A percentile compares a stretch with the other conserved stretches of the same genome.
These are phyloP conservation scores for Aphelenchoides fujianensis DNA, from an alignment of 1,140 invertebrate species.

Conservation along the genomic window DNA sequence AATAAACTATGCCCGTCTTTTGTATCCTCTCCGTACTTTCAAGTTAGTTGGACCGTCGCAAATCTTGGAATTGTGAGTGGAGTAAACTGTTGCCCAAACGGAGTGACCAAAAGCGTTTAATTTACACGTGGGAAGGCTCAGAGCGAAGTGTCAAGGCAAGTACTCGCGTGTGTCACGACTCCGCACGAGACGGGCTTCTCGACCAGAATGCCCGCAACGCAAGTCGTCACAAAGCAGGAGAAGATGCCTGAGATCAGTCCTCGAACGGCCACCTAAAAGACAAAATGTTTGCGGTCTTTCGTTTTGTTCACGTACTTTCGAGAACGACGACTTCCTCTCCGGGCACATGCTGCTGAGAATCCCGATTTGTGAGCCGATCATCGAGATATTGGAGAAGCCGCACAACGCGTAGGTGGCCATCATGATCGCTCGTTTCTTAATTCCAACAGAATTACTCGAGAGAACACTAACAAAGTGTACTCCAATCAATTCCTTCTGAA, in stretches of 20 bases:
- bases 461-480: no score
- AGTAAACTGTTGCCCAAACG: no score
- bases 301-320: slow-evolving; percentile 44
- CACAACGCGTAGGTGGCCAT: slow-evolving; percentile 89
- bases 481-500: slow-evolving; percentile 1
- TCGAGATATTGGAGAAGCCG: slow-evolving; percentile 86
- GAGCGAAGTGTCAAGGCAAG: background rate
- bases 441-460: no score
- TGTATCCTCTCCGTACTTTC: no score
- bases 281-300: slow-evolving; percentile 13
- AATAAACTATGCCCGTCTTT: no score
- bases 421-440: slow-evolving; percentile 70
- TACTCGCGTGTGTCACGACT: background rate
- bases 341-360: slow-evolving; percentile 45
- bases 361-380: slow-evolving; percentile 70
- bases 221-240: slow-evolving; percentile 54
- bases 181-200: slow-evolving; percentile 19
- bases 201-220: slow-evolving; percentile 44
- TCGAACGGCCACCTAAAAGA: slow-evolving; percentile 37
- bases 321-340: slow-evolving; percentile 37
- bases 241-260: slow-evolving; percentile 45
- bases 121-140: no score
- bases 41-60: no score
- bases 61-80: no score
- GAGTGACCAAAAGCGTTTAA: no score